Base-by-base conservation (phyloP, 2,888 invertebrate species). In the Crematogaster levior region DNA sequence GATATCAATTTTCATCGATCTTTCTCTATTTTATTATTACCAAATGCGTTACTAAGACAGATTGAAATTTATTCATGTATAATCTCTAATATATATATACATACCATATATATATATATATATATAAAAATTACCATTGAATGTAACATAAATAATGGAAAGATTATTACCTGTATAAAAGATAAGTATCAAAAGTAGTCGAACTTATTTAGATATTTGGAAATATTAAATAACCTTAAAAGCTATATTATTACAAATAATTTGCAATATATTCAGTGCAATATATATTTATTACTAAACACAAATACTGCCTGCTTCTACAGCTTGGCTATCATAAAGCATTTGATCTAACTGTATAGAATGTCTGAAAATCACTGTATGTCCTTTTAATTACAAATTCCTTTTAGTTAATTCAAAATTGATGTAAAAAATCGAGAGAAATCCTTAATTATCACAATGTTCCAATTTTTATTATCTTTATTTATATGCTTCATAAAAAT, bases 181-280 rank as follows among this genome's bases (percentile, higher is more conserved):
- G 24, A 34, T 21, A n/a, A n/a, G 15, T 9, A 40, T 12, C n/a
- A 58, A 48, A 5, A 6, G 53, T 72, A 37, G 37, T 56, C 15
- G 5, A 37, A 1, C 12, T 72, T 21, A 53, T 34, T 72, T n/a
- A 34, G 15, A 72, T 70, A 73, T 43, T 60, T 73, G 30, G 0
- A 58, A 74, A 12, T 48, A 51, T 74, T 24, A 37, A 37, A 58
- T 30, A 73, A 1, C 6, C 18, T 51, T 21, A 48, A 48, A 37
- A 74, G 37, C 18, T 60, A 24, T 48, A 37, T 61, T 15, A 74
- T 60, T 74, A 40, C 5, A 63, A 74, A 63, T 63, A 34, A 63
- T 74, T 74, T 63, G 30, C 4, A 63, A 74, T 4, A 48, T 12
- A 51, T 60, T 46, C n/a, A 58, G 24, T 73, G 10, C n/a, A n/a